Base-by-base conservation (phyloP, 2,888 invertebrate genomes). In the Drosophila conformis region DNA sequence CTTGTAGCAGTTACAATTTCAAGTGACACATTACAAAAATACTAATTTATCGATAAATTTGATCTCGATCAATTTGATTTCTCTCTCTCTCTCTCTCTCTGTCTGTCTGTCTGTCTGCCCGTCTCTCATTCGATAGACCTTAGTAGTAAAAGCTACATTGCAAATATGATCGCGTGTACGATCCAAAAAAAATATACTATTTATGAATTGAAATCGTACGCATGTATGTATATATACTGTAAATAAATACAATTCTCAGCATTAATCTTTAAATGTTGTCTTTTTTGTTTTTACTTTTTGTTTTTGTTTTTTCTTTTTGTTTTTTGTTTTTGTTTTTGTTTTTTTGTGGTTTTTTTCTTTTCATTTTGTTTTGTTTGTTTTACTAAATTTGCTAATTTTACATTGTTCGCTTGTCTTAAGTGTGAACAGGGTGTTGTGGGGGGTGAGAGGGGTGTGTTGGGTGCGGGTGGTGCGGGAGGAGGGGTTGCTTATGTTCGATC, bases 21-120 rank as follows among this genome's bases (percentile, higher is more conserved):
- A 75, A 82, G 69, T 79, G 75, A 72, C 36, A 52, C 42, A 48
- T 66, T 81, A 78, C 54, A 83, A 80, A 83, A 83, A 86, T 74
- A 78, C 67, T 67, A 65, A 58, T 48, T 51, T 40, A 56, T 56
- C 53, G 59, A 69, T 69, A 31, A 21, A 60, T 48, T 54, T 21
- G 49, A 59, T 69, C 53, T 69, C 53, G 46, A 57, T 51, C 21
- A 51, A 40, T 13, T 21, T 7, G 15, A 36, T 7, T 3, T 1
- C 21, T 21, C 21, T 25, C 21, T 46, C 21, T 21, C 21, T 13
- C 21, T 13, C 46, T 21, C 27, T 27, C 36, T 13, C 52, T 11
- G 33, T 15, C 33, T 33, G 21, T n/a, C 13, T 31, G 2, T 15
- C 10, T 21, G 25, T 25, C 33, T 54, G 13, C 42, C 25, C 13